Conservation (phyloP, 2,113 vertebrate species). For the Syngnathus scovelli region DNA sequence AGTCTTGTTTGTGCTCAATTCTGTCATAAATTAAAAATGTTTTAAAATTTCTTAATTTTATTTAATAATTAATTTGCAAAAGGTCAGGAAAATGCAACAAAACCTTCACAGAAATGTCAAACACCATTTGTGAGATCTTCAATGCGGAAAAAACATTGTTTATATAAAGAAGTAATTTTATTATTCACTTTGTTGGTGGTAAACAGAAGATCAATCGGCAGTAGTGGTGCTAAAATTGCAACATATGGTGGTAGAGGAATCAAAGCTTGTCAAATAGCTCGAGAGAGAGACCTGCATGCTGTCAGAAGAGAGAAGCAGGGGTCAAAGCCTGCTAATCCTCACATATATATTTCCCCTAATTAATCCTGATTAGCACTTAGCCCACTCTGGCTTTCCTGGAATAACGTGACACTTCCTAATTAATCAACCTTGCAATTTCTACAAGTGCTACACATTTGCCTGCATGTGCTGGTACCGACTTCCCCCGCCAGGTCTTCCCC, state of each 20-base stretch:
- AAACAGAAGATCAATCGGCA: constrained; percentile 21
- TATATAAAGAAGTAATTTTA: too few species aligned
- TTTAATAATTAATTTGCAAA: too few species aligned
- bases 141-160: too few species aligned
- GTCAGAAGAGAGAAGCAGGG: constrained; percentile 34
- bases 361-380: constrained; percentile 73
- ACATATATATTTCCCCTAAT: constrained; percentile 72
- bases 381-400: constrained; percentile 59
- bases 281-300: constrained; percentile 30
- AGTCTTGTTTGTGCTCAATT: background rate
- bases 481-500: constrained; percentile 3
- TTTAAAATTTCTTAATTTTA: too few species aligned
- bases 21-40: background rate
- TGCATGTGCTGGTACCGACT: constrained; percentile 2
- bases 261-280: background rate
- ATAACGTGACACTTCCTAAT: constrained; percentile 75
- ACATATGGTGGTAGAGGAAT: background rate
- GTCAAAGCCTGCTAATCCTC: constrained; percentile 68
- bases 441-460: constrained; percentile 52
- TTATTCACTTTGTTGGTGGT: background rate
- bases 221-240: constrained; percentile 28
- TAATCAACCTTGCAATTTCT: constrained; percentile 66
- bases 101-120: too few species aligned
- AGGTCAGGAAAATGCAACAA: too few species aligned
- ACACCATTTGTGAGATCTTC: too few species aligned